These are phyloP conservation scores for Vidua chalybeata DNA, from an alignment of 2,113 vertebrate species.

Conservation along the genomic window DNA sequence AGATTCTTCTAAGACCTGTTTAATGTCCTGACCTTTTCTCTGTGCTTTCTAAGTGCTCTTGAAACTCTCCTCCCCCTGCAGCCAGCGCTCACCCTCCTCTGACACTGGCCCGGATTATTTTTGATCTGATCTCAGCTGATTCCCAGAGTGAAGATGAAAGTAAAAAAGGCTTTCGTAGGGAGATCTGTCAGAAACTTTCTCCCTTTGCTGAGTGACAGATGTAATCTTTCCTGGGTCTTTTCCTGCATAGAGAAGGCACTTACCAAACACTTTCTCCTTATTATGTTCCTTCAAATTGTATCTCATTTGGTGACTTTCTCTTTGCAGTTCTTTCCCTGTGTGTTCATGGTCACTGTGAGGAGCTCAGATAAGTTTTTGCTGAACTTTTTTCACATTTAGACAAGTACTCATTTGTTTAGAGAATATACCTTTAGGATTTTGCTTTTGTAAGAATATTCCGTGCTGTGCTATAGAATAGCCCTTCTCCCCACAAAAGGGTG, in stretches of 20 bases:
- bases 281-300: neutral
- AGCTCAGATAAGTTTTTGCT: neutral
- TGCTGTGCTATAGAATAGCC: neutral
- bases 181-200: conserved; percentile 37
- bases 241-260: neutral
- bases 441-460: neutral
- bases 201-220: conserved; percentile 34
- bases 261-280: conserved; percentile 1
- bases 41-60: neutral
- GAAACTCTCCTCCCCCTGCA: neutral
- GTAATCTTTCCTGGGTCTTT: conserved; percentile 31
- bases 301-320: neutral
- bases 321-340: neutral
- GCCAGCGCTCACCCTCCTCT: neutral
- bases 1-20: neutral
- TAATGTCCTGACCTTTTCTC: neutral
- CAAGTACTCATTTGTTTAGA: neutral
- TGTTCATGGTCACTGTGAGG: neutral
- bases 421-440: neutral
- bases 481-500: neutral
- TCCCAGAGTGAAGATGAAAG: neutral
- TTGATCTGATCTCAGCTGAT: conserved; percentile 47
- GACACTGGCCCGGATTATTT: conserved; percentile 20
- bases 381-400: neutral
- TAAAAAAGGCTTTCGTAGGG: conserved; percentile 23